These are phyloP conservation scores for Promerops cafer DNA, from an alignment of 2,113 vertebrate species.

Conservation along the genomic window DNA sequence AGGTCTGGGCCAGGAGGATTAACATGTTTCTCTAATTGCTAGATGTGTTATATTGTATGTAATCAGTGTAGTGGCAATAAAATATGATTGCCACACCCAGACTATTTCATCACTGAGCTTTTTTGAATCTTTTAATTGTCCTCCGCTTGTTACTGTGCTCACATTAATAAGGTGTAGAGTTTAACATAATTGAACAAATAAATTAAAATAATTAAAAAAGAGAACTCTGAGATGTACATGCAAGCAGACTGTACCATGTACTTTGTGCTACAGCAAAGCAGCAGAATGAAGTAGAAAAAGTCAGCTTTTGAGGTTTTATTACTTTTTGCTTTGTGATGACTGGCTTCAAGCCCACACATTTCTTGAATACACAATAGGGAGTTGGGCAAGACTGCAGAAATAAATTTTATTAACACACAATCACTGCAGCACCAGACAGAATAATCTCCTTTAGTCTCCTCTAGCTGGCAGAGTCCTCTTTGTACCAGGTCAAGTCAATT, in stretches of 20 bases:
- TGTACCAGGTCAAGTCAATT: conserved; percentile 76
- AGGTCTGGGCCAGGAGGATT: conserved; percentile 16
- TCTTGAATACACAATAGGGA: conserved; percentile 77
- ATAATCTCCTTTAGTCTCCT: conserved; percentile 76
- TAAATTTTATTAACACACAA: conserved; percentile 79
- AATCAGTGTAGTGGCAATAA: conserved; percentile 34
- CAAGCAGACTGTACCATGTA: neutral
- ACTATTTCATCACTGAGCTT: conserved; percentile 3
- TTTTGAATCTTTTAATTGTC: conserved; percentile 30
- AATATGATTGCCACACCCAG: conserved; percentile 25
- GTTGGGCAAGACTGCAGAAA: conserved; percentile 71
- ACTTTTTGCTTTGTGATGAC: conserved; percentile 72
- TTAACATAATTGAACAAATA: conserved; percentile 2
- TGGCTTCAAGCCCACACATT: conserved; percentile 72
- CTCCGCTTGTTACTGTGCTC: neutral
- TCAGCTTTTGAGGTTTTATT: conserved; percentile 64
- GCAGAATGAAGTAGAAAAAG: conserved; percentile 29
- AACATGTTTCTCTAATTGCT: conserved; percentile 53
- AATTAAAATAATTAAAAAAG: neutral
- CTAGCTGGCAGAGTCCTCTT: conserved; percentile 71
- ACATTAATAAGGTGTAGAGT: neutral
- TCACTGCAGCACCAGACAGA: conserved; percentile 72
- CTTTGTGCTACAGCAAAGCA: neutral
- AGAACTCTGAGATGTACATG: neutral
- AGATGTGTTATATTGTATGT: conserved; percentile 30